Evolutionary conservation across 1,140 invertebrate species (phyloP), one percentile per base, ranked within the genome.

Genomic region (Capitella teleta): DNA sequence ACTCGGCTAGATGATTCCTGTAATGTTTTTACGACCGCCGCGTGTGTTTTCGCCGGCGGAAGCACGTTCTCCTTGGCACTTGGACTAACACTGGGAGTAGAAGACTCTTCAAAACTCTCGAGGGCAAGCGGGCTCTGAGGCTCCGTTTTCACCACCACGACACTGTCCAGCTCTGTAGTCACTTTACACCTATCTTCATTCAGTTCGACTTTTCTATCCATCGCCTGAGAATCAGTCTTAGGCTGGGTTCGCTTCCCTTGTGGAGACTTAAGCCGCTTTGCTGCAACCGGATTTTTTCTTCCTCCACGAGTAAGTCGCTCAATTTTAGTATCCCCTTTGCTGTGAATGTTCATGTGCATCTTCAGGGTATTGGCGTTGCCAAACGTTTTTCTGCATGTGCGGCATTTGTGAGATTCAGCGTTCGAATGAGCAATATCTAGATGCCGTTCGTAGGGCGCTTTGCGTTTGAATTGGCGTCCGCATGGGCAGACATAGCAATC

Each of bases 321-420:
- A 8, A 41, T 14, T 12, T 6, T 41, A 8, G 38, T 6, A 16
- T 41, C 8, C 38, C 6, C 6, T 12, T 41, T 25, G 18, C 36
- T 21, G 25, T 51, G 49, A 25, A 51, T 28, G 25, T 25, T 43
- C 38, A 42, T 51, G 41, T 51, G 49, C 49, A 51, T 51, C 18
- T 38, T 51, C 23, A 51, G 49, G n/a, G 49, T 51, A 21, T 44
- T 51, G 38, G 18, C 38, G 18, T 25, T 46, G 37, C 49, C 49
- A 28, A 51, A 51, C 25, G 49, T 51, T 28, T 51, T 51, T 23
- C 49, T 41, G 21, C 49, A 51, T 14, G 30, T 30, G 2, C 8
- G 18, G 30, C 49, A 51, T 19, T 51, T 51, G 18, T 28, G 25
- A 16, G 25, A 23, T n/a, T 16, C 23, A 16, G n/a, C 14, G 24